Base-by-base conservation (phyloP, 2,888 invertebrate species). In the Agriopis marginaria region DNA sequence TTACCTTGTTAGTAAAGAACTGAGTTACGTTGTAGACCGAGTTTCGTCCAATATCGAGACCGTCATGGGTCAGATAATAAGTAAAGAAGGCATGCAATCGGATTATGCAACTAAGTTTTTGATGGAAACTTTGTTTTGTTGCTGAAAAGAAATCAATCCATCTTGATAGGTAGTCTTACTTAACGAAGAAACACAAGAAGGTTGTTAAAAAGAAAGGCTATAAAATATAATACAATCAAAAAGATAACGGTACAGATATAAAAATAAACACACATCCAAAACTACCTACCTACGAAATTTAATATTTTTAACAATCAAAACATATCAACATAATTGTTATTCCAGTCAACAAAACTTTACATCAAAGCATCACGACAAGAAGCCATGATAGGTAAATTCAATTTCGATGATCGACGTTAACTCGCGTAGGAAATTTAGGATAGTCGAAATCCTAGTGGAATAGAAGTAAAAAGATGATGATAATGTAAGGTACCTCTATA, bases 11-110 rank as follows among this genome's bases (percentile, higher is more conserved):
- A 32, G 32, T 32, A 32, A n/a, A n/a, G n/a, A n/a, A 71, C 63
- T 74, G 71, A 68, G 65, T 76, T 77, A 81, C 76, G 75, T 72
- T 70, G 69, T 77, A 68, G 74, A 76, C 72, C 76, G 74, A 81
- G 79, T 79, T 80, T 77, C 77, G 78, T 70, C 79, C 73, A 68
- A 55, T 75, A 85, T 81, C 73, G 77, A 76, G 84, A 78, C 47
- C 82, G 79, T 80, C 80, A 74, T 78, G 78, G 80, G 81, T 84
- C 79, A 78, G 69, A 68, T 77, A 58, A 68, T 75, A 76, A 76
- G 72, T 69, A 76, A 77, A 76, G 71, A 71, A 59, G 59, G 60
- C 65, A 75, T 76, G 77, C 79, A 81, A 82, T 79, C 72, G 60
- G 62, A 59, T 84, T 81, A 81, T 59, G 70, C 66, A 82, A 83